phyloP scores from a whole-genome alignment of 2,797 vertebrate species.

The Sarcophilus harrisii region DNA sequence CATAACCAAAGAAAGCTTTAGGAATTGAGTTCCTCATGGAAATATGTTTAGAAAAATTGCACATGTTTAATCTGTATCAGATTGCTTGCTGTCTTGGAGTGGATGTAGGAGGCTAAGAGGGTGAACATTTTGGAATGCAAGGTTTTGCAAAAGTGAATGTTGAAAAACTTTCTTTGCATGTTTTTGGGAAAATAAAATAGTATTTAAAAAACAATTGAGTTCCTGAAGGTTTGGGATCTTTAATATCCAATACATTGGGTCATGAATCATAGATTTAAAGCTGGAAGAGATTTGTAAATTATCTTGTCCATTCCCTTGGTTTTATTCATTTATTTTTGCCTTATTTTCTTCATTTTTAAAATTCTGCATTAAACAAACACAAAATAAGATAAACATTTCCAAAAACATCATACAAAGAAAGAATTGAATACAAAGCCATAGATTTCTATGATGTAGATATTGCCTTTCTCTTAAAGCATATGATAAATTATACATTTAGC shows the following conservation, averaged over 20 bases:
- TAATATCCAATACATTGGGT: not conserved
- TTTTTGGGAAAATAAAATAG: no score
- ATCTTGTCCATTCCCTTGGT: not conserved
- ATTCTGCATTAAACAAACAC: not conserved
- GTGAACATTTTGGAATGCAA: no score
- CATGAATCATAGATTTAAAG: not conserved
- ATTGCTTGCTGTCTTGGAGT: no score
- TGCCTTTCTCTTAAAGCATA: not conserved
- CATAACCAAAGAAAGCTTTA: no score
- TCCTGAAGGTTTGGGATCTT: not conserved
- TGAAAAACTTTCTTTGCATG: no score
- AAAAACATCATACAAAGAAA: not conserved
- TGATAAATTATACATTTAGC: not conserved
- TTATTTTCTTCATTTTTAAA: not conserved
- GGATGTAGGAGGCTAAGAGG: no score
- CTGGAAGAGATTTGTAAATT: not conserved
- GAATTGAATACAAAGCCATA: not conserved
- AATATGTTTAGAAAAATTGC: no score
- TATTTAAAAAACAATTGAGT: not conserved
- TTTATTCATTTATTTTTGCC: not conserved
- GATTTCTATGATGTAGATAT: not conserved
- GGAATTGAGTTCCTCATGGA: no score
- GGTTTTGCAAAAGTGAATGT: no score
- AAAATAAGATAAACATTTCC: not conserved
- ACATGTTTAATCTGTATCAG: no score